Percentiles rank a stretch among this genome's conserved stretches.
Conservation (phyloP, 2,888 invertebrate genomes). For the Catocala fraxini region DNA sequence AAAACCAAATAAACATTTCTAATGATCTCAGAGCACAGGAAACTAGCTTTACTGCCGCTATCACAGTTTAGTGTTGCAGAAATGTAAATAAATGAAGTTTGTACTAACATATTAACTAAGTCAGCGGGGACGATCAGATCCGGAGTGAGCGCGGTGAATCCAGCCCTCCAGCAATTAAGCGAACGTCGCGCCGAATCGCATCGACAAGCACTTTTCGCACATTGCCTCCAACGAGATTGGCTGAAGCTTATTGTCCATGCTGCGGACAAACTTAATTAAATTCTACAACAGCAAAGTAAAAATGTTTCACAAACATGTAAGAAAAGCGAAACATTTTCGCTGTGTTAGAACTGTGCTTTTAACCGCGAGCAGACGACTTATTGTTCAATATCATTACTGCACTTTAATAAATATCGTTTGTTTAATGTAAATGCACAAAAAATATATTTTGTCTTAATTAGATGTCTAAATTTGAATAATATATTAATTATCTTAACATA, state of each 20-base stretch:
- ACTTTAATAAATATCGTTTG: no score
- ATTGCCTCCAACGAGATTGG: constrained; percentile 88
- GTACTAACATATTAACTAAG: constrained; percentile 88
- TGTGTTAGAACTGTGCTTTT: no score
- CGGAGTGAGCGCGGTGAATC: constrained; percentile 87
- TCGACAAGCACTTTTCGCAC: constrained; percentile 89
- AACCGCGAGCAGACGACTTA: no score
- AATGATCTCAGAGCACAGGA: constrained; percentile 43
- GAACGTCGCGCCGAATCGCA: constrained; percentile 89
- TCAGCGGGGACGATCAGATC: constrained; percentile 89
- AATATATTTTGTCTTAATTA: no score
- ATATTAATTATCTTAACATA: no score
- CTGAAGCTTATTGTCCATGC: constrained; percentile 89
- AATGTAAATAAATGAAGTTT: constrained; percentile 2
- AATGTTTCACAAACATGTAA: no score
- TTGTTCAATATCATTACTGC: no score
- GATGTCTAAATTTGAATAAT: no score
- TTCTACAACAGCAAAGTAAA: not conserved
- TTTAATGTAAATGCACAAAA: no score
- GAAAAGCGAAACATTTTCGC: no score
- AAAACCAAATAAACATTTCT: constrained; percentile 11
- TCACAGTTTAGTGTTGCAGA: not conserved
- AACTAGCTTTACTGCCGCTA: not conserved
- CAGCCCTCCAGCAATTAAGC: constrained; percentile 90
- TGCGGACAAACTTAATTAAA: constrained; percentile 57